Percentiles rank a stretch among this genome's conserved stretches.
phyloP scores from a whole-genome alignment of 2,113 vertebrate species.

The Passer domesticus region DNA sequence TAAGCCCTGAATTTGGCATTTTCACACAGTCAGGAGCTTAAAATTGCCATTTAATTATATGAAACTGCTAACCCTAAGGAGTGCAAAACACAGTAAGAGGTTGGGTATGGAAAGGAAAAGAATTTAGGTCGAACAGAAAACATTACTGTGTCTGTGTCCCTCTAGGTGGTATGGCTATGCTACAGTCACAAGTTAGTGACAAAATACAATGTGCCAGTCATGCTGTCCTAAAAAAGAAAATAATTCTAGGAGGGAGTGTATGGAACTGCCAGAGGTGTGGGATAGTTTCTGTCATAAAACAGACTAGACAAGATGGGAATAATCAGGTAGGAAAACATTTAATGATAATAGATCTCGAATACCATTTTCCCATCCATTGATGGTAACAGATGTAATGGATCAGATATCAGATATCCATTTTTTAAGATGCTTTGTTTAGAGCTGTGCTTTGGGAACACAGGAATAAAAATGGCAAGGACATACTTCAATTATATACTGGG shows the following conservation, averaged over 20 bases:
- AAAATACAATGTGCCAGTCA: neutral
- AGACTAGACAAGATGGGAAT: neutral
- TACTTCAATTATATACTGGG: neutral
- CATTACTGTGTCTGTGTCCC: rapidly evolving
- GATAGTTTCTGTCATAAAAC: neutral
- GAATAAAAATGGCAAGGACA: neutral
- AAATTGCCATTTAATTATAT: neutral
- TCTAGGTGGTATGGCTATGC: neutral
- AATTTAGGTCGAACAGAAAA: neutral
- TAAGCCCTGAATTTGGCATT: neutral
- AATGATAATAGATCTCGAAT: neutral
- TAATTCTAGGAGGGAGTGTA: too few species aligned
- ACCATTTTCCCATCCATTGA: neutral
- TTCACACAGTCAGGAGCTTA: neutral
- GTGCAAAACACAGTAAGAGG: neutral
- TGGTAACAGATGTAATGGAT: neutral
- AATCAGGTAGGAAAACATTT: neutral
- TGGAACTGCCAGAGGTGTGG: neutral
- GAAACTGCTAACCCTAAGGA: neutral
- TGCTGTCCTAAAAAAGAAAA: neutral
- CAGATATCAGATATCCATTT: neutral
- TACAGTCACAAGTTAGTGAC: neutral
- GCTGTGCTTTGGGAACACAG: neutral
- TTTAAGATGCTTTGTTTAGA: neutral
- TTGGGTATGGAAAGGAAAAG: neutral